These are phyloP conservation scores for Xanthia icteritia DNA, from an alignment of 2,888 invertebrate genomes.

Conservation along the genomic window DNA sequence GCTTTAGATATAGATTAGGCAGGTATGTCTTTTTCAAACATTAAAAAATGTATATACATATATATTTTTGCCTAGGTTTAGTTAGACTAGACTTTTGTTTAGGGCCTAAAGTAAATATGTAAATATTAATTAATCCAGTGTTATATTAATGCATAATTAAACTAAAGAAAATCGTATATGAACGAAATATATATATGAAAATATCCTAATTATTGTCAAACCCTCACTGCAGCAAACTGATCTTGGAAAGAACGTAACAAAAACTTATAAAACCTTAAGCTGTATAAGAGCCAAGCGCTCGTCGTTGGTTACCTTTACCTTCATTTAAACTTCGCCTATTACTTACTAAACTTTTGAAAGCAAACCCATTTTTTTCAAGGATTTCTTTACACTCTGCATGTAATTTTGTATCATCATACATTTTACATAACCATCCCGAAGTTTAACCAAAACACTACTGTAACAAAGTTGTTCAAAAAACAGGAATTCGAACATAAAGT, in stretches of 20 bases:
- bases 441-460: slow-evolving; percentile 24
- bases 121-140: slow-evolving; percentile 1
- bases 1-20: no score
- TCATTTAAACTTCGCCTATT: neutral
- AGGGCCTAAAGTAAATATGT: neutral
- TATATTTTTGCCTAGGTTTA: neutral
- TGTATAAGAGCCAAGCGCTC: neutral
- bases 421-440: slow-evolving; percentile 15
- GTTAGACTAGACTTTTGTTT: neutral
- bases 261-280: neutral
- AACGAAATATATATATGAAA: no score
- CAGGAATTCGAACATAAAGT: slow-evolving; percentile 32
- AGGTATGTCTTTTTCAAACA: neutral
- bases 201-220: neutral
- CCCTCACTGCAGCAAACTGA: no score
- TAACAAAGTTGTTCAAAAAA: slow-evolving; percentile 28
- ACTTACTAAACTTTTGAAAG: slow-evolving; percentile 2
- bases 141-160: neutral
- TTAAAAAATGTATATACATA: slow-evolving; percentile 9
- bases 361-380: neutral
- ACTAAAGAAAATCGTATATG: neutral
- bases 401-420: neutral
- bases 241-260: neutral
- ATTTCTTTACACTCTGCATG: neutral
- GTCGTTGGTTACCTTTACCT: neutral